Evolutionary conservation across 2,797 vertebrate species (phyloP).

Genomic region (Channa striata): DNA sequence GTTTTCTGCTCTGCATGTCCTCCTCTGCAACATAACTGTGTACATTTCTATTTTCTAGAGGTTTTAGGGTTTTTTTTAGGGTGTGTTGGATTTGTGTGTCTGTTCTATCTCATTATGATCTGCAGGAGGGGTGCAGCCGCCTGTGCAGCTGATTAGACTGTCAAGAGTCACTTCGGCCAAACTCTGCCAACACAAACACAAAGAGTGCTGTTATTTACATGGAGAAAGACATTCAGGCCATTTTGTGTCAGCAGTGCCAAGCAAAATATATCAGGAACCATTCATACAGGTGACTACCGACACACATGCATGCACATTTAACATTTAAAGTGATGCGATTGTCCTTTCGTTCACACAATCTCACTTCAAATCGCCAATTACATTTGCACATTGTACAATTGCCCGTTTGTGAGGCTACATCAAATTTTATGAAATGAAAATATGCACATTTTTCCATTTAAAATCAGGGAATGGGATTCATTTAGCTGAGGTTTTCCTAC

Average conservation of each 20-base stretch:
- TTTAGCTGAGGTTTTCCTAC: no score
- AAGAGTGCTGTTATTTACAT: slow-evolving; percentile 31
- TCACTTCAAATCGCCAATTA: background rate
- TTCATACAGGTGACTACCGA: slow-evolving; percentile 32
- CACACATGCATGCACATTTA: slow-evolving; percentile 15
- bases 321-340: slow-evolving; percentile 7
- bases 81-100: slow-evolving; percentile 12
- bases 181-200: slow-evolving; percentile 68
- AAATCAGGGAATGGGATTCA: no score
- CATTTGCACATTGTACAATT: no score
- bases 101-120: slow-evolving; percentile 55
- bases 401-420: background rate
- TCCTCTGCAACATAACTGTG: slow-evolving; percentile 16
- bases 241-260: slow-evolving; percentile 55
- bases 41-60: background rate
- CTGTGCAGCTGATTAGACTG: slow-evolving; percentile 57
- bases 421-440: background rate
- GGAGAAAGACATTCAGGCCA: slow-evolving; percentile 43
- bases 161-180: slow-evolving; percentile 47
- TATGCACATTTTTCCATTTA: no score
- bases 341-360: background rate
- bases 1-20: slow-evolving; percentile 26
- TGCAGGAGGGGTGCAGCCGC: slow-evolving; percentile 34
- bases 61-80: background rate
- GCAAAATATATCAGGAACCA: slow-evolving; percentile 47